Percentiles rank a stretch among this genome's conserved stretches.
phyloP scores from a whole-genome alignment of 2,888 invertebrate genomes.

The Eledone cirrhosa region DNA sequence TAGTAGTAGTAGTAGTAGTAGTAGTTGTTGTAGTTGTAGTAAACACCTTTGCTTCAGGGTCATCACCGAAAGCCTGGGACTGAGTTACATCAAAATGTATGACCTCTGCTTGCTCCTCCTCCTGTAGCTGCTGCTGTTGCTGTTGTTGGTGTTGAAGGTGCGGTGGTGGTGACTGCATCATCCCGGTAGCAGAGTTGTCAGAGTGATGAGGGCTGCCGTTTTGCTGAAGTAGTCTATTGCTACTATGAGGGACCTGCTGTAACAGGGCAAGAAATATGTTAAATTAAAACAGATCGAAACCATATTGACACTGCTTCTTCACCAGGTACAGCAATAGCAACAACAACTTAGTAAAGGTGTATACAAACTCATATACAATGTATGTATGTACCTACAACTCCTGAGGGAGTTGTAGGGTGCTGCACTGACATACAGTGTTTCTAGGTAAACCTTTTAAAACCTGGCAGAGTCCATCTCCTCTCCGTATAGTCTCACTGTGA shows the following conservation, averaged over 20 bases:
- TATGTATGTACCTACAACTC: no score
- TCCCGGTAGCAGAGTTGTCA: constrained; percentile 9
- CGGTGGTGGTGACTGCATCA: constrained; percentile 12
- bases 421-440: no score
- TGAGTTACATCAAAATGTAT: constrained; percentile 45
- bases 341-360: no score
- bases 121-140: constrained; percentile 1
- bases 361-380: no score
- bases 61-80: constrained; percentile 28
- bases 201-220: constrained; percentile 10
- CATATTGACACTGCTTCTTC: no score
- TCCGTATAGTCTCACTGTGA: no score
- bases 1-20: no score
- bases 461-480: no score
- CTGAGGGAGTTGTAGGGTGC: no score
- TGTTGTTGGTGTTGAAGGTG: constrained; percentile 5
- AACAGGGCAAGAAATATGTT: constrained; percentile 14
- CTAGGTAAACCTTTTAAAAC: no score
- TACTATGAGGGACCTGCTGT: constrained; percentile 14
- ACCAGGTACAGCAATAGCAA: no score
- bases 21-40: not conserved
- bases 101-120: constrained; percentile 43
- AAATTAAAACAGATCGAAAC: no score
- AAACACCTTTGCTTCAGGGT: constrained; percentile 47
- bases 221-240: constrained; percentile 19